phyloP scores from a whole-genome alignment of 2,797 vertebrate species.

The Syngnathus acus region DNA sequence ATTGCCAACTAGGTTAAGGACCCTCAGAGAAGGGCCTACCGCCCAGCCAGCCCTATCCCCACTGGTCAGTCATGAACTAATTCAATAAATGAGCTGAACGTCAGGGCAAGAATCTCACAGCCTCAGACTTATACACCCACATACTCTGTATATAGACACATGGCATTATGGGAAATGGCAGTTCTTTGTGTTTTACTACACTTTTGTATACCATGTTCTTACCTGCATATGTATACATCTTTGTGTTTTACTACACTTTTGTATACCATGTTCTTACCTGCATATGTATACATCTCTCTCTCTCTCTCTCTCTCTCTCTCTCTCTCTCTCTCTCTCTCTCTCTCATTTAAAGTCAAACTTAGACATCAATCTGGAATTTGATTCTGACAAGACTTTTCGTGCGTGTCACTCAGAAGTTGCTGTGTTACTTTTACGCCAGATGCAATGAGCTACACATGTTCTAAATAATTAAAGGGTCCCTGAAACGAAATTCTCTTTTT shows the following conservation, averaged over 20 bases:
- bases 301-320: too few species aligned
- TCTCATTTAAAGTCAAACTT: background rate
- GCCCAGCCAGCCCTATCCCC: constrained; percentile 56
- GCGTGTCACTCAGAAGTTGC: too few species aligned
- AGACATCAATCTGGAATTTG: too few species aligned
- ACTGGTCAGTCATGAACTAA: constrained; percentile 65
- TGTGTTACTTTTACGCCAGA: too few species aligned
- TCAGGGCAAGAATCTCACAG: constrained; percentile 61
- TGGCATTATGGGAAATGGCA: constrained; percentile 9
- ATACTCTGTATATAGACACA: constrained; percentile 17
- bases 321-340: too few species aligned
- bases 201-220: background rate
- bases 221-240: background rate
- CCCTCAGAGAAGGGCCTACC: constrained; percentile 54
- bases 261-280: background rate
- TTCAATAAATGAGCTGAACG: constrained; percentile 66
- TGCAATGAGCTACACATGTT: too few species aligned
- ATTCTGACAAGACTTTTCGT: too few species aligned
- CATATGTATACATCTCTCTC: too few species aligned
- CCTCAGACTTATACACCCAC: constrained; percentile 19
- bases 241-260: too few species aligned
- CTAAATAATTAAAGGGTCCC: too few species aligned
- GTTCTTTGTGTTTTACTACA: too few species aligned
- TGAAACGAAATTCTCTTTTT: too few species aligned
- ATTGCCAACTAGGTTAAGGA: constrained; percentile 47